Evolutionary conservation across 2,888 invertebrate genomes (phyloP), one percentile per base, ranked within the genome.

Genomic region (Leptura quadrifasciata): DNA sequence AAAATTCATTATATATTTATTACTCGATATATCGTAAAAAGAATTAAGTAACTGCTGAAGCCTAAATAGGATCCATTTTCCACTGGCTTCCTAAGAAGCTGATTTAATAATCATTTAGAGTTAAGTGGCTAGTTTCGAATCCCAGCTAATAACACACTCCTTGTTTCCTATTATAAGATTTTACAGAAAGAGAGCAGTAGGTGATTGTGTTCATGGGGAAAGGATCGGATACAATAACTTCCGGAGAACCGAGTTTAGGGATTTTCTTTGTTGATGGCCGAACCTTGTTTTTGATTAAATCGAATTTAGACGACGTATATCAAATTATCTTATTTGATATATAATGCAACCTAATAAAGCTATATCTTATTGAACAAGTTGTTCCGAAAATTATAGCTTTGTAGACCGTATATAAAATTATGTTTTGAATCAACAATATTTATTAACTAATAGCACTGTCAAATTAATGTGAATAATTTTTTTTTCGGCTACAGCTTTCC

Each of bases 261-360:
- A 47, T 47, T 47, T 47, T 47, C 47, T 47, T 47, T 47, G 47
- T 47, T 6, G 47, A 47, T 47, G 47, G 47, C 15, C n/a, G 17
- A 47, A 47, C 47, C 47, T 47, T 47, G 47, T 47, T 47, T 47
- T 47, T 47, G 47, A 47, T 47, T 47, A 47, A 47, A 47, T 47
- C 6, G 47, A 47, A 47, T 47, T 47, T 47, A n/a, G 47, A 47
- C 2, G 47, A 47, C n/a, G 47, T 47, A 47, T 6, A 47, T 47
- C n/a, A 47, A 47, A 47, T 47, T 47, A 47, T 47, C n/a, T 47
- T 47, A 47, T 47, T 47, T 47, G 47, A 6, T 47, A n/a, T 47
- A 47, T n/a, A 47, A n/a, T 5, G 47, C 15, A 4, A 47, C 47
- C n/a, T n/a, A 47, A 47, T 47, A 47, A 47, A 47, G n/a, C n/a